Base-by-base conservation (phyloP, 1,140 invertebrate genomes). In the Achatina immaculata region DNA sequence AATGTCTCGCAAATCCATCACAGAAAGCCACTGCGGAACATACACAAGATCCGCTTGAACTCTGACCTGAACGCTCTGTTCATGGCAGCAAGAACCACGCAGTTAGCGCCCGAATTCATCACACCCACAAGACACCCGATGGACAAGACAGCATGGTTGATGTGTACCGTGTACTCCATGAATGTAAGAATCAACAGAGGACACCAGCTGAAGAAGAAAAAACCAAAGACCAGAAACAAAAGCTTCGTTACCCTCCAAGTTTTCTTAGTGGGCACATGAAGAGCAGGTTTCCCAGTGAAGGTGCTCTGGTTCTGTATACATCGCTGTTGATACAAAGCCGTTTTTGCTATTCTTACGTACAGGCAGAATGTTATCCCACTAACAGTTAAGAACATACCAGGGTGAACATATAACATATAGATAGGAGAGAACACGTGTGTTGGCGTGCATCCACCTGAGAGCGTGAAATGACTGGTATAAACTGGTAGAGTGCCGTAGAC, bases 71-170 rank as follows among this genome's bases (percentile, higher is more conserved):
- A 80, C 28, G 71, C 78, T 43, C 21, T 58, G n/a, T 80, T 80
- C 69, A 71, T 80, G 62, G 48, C 42, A 1, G 31, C 48, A 0
- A 72, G 38, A 7, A 80, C 68, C n/a, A 80, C 28, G 40, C 40
- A 80, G 69, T 80, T 80, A 16, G 19, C 36, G 0, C 66, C 78
- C 28, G 78, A 80, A 36, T 80, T 80, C 55, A 80, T 21, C 28
- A 80, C 66, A 2, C 28, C 69, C 2, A 80, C 9, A 0, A 72
- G 68, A 21, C 66, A 24, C 1, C 43, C 45, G 19, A 72, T 48
- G 24, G n/a, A 4, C 4, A 80, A 38, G 19, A n/a, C 62, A 0
- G n/a, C 19, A 43, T 78, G 76, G 31, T 48, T 58, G 2, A 78
- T 62, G 36, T 78, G 76, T 16, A 78, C 28, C 0, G 76, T 78